Evolutionary conservation across 2,888 invertebrate genomes (phyloP).

Genomic region (Eristalis tenax): DNA sequence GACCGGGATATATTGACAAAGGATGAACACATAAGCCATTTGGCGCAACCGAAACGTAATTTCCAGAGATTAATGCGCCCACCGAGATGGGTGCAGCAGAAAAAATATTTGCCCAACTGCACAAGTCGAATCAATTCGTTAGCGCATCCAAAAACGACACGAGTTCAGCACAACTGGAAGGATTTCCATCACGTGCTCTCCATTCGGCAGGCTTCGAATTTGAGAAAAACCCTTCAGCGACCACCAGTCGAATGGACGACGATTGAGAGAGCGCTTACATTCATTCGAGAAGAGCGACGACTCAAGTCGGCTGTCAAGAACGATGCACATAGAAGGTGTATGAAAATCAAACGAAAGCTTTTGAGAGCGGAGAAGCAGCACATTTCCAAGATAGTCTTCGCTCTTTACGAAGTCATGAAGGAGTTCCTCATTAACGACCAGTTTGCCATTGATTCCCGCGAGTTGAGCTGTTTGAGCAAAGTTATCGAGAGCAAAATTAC

Average conservation of each 20-base stretch:
- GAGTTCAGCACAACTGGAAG: slow-evolving; percentile 75
- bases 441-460: slow-evolving; percentile 75
- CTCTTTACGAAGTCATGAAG: slow-evolving; percentile 79
- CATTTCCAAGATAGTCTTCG: slow-evolving; percentile 75
- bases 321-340: slow-evolving; percentile 74
- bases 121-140: slow-evolving; percentile 78
- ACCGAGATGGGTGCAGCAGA: slow-evolving; percentile 73
- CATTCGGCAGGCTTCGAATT: slow-evolving; percentile 73
- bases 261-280: slow-evolving; percentile 77
- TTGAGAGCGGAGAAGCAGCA: slow-evolving; percentile 29
- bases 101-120: slow-evolving; percentile 76
- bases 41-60: slow-evolving; percentile 78
- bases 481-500: slow-evolving; percentile 77
- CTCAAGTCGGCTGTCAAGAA: slow-evolving; percentile 75
- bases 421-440: slow-evolving; percentile 78
- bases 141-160: slow-evolving; percentile 75
- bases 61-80: slow-evolving; percentile 68
- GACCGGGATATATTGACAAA: slow-evolving; percentile 78
- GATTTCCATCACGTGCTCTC: slow-evolving; percentile 74
- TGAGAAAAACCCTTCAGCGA: slow-evolving; percentile 75
- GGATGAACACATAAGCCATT: slow-evolving; percentile 77
- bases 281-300: slow-evolving; percentile 78
- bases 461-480: slow-evolving; percentile 75
- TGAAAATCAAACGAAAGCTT: slow-evolving; percentile 74
- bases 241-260: slow-evolving; percentile 74